Evolutionary conservation across 23 tunicate genomes (phyloP), one percentile per base, ranked within the genome.

Genomic region (Trididemnum clinides): DNA sequence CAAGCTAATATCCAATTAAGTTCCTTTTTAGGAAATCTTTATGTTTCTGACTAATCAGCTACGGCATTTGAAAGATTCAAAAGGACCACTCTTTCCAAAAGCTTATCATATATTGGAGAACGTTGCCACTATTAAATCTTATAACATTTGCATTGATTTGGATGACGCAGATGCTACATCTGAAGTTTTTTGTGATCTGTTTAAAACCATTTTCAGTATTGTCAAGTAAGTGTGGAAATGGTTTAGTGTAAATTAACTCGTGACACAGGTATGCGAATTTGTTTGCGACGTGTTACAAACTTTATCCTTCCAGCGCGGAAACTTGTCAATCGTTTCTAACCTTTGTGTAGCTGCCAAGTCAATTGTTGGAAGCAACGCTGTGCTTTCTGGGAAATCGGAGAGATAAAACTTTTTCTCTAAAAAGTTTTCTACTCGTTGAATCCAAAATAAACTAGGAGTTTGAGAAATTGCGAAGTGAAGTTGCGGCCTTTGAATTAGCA

Each of bases 51-150:
- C 87, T 3, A 57, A 81, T 4, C 98, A 94, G 49, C 64, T 94
- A 23, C 30, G 77, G 21, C 88, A 75, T 51, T 76, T 94, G 23
- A 84, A 86, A 71, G 87, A 94, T 85, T 23, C 90, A 0, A 89
- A 89, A 66, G 93, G 88, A 0, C 51, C 90, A 15, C 39, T 85
- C 36, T 94, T 72, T 37, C 75, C 91, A n/a, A 89, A 85, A 82
- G 94, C 98, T 0, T 94, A 63, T 39, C 98, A 89, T 39, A 94
- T 94, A 27, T 57, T 94, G 37, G 88, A 89, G 23, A 94, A 94
- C 82, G 86, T 94, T 63, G 93, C 98, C 18, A 75, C 90, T 6
- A 86, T 85, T 15, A 94, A 94, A 31, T 89, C 88, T 23, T 94
- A 77, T 34, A 89, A 85, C 62, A 89, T 89, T 35, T 94, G 98